Evolutionary conservation across 1,140 invertebrate genomes (phyloP), one percentile per base, ranked within the genome.

Genomic region (Caenorhabditis latens): DNA sequence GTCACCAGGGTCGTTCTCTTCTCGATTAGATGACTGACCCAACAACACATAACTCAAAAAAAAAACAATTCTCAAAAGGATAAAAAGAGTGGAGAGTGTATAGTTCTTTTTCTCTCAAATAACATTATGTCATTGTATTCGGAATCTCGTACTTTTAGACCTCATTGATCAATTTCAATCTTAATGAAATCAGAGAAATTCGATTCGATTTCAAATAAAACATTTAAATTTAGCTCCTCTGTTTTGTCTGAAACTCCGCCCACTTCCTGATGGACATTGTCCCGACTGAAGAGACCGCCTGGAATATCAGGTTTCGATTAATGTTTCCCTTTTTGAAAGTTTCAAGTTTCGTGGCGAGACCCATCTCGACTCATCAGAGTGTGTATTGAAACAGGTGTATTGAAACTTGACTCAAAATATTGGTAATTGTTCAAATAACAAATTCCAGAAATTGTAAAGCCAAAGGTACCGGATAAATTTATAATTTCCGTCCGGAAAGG

Each of bases 231-330:
- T 50, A 79, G 71, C 21, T 79, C 46, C 6, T n/a, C n/a, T 46
- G n/a, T 4, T 21, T 24, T 32, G 0, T 40, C 24, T 40, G 42
- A 50, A 11, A n/a, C 21, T 46, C 71, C 46, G 9, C 8, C 16
- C 9, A 46, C 19, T 3, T 71, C 16, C 65, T 19, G 16, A 79
- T 46, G 43, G 46, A 53, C 65, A 46, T 79, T 53, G 71, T 24
- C 71, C 71, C 50, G n/a, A 19, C 46, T 50, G 40, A 50, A 63
- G 24, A 3, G 24, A 50, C 71, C 19, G 71, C 46, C 71, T 13
- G 46, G 32, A 50, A 79, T 79, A 79, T 79, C 71, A 79, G 46
- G 71, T 79, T 79, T 79, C 71, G 71, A 42, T 79, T 79, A 50
- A 71, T 71, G 71, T 79, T 50, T 79, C 71, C 5, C 46, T 32